Base-by-base conservation (phyloP, 2,888 invertebrate genomes). In the Phytoseiulus persimilis region DNA sequence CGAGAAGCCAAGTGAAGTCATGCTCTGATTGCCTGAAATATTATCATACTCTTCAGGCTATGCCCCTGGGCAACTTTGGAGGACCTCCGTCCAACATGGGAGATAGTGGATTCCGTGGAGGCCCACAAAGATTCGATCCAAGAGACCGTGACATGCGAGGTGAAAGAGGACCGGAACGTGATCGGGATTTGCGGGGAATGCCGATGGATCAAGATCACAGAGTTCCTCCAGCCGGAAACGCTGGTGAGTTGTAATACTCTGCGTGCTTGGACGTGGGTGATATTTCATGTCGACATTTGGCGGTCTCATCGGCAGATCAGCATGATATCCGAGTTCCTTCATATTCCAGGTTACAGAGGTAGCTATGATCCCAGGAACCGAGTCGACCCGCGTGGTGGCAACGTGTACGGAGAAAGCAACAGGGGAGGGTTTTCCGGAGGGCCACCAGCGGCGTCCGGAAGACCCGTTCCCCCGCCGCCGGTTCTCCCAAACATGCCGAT, bases 151-250 rank as follows among this genome's bases (percentile, higher is more conserved):
- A 91, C 87, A 89, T 91, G 89, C 90, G 91, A 28, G 65, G 65
- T 65, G 65, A 65, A 65, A 65, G 65, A 18, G 65, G 65, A 28
- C 65, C 65, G 1, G 65, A 83, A 92, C 92, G 94, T 89, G 96
- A 96, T 93, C 96, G 96, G 93, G 96, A 96, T 93, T 95, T 96
- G 94, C 94, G 96, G 91, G 94, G 95, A 95, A 83, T 93, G 33
- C 32, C 28, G 83, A 45, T 14, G 83, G 46, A 65, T 18, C 89
- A 0, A n/a, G 87, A 45, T 39, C 87, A 33, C n/a, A 87, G 87
- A 45, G 45, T 87, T 28, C 28, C 87, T 2, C 39, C 87, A 87
- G 1, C 87, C 9, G 45, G 33, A 31, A 33, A 33, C 0, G 65
- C 65, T 65, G 65, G 65, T 65, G 18, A 65, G 65, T 28, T 23